Percentiles rank a stretch among this genome's conserved stretches.
These are phyloP conservation scores for Emydoidea blandingii DNA, from an alignment of 2,797 vertebrate genomes.

Conservation along the genomic window DNA sequence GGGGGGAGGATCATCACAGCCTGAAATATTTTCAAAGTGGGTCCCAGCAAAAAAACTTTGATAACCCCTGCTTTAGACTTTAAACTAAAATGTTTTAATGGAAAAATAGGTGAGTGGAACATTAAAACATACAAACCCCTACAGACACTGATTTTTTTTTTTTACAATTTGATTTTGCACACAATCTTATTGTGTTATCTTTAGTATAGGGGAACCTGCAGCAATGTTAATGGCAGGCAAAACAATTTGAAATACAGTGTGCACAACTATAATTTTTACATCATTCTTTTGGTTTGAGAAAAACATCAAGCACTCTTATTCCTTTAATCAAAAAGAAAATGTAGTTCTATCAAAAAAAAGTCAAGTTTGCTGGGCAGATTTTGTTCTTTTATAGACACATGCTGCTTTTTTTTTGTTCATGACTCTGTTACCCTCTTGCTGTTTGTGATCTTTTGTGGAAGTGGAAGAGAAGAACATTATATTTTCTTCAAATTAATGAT, in stretches of 20 bases:
- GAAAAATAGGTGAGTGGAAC: background rate
- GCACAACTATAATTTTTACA: background rate
- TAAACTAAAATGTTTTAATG: background rate
- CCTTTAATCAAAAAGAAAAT: background rate
- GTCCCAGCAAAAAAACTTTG: too few species aligned
- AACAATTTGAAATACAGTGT: background rate
- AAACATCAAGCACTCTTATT: accelerated
- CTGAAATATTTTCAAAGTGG: too few species aligned
- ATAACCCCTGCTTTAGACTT: background rate
- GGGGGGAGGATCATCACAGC: too few species aligned
- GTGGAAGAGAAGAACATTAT: background rate
- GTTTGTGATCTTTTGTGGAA: background rate
- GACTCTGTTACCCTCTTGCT: background rate
- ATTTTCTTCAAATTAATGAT: background rate
- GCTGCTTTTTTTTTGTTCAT: background rate
- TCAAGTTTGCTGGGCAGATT: background rate
- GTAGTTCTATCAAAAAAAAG: background rate
- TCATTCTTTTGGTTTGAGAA: background rate
- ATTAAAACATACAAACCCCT: background rate
- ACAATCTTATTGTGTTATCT: background rate
- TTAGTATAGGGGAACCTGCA: background rate
- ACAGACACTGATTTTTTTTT: background rate
- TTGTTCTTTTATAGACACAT: background rate
- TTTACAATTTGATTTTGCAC: background rate
- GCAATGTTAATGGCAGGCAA: background rate